phyloP scores from a whole-genome alignment of 2,113 vertebrate species.

The Oryzias curvinotus region DNA sequence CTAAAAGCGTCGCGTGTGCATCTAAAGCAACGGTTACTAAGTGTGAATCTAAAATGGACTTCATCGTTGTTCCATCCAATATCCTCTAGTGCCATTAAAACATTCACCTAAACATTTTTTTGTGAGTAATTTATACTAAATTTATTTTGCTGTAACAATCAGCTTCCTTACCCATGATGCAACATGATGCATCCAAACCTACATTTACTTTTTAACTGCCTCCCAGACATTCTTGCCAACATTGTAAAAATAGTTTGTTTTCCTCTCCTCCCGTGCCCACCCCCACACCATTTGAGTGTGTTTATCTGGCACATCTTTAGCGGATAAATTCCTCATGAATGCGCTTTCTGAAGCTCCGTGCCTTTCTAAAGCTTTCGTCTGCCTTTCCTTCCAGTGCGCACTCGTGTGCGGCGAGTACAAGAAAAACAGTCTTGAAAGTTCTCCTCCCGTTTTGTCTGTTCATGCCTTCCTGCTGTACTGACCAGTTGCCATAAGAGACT shows the following conservation, averaged over 20 bases:
- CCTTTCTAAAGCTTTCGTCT: constrained; percentile 73
- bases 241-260: constrained; percentile 27
- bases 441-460: constrained; percentile 11
- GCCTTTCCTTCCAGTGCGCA: constrained; percentile 45
- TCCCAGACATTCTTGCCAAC: constrained; percentile 50
- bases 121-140: constrained; percentile 30
- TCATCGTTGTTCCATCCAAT: constrained; percentile 34
- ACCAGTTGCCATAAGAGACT: constrained; percentile 55
- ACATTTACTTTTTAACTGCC: constrained; percentile 22
- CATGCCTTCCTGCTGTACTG: constrained; percentile 32
- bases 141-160: constrained; percentile 55
- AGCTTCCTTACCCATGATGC: constrained; percentile 13
- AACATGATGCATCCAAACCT: constrained; percentile 21
- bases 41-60: constrained; percentile 53
- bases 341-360: constrained; percentile 75
- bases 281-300: constrained; percentile 9
- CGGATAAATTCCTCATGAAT: constrained; percentile 42
- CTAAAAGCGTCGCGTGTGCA: constrained; percentile 34
- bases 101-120: constrained; percentile 45
- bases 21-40: constrained; percentile 61
- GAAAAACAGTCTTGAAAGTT: constrained; percentile 20
- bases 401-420: constrained; percentile 20
- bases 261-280: constrained; percentile 28
- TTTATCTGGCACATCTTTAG: constrained; percentile 58
- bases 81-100: constrained; percentile 64